phyloP scores from a whole-genome alignment of 2,888 invertebrate genomes.

The Gastrophysa polygoni region DNA sequence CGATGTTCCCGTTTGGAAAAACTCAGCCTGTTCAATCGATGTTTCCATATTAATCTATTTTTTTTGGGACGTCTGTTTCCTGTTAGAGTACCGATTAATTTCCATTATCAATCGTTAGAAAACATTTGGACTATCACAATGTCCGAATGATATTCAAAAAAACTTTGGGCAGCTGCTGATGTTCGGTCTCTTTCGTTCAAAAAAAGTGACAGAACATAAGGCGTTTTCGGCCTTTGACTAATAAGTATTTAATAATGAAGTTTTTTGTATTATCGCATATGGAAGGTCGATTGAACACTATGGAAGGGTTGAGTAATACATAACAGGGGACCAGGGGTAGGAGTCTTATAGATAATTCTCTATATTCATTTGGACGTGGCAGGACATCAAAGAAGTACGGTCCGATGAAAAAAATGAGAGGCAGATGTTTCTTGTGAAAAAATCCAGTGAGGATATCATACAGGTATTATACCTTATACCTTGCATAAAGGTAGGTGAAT shows the following conservation, averaged over 20 bases:
- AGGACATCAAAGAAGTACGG: not conserved
- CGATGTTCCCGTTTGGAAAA: too few species aligned
- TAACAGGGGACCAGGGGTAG: slow-evolving; percentile 9
- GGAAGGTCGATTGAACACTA: slow-evolving; percentile 36
- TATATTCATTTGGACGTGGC: not conserved
- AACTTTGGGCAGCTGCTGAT: not conserved
- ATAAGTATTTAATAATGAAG: slow-evolving; percentile 8
- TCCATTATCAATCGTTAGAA: not conserved
- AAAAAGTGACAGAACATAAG: not conserved
- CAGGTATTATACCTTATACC: too few species aligned
- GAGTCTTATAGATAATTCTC: not conserved
- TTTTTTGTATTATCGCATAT: slow-evolving; percentile 38
- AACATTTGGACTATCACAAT: not conserved
- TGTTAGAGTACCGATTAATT: slow-evolving; percentile 11
- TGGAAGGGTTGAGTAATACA: slow-evolving; percentile 24
- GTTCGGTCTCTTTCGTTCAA: not conserved
- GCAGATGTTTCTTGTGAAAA: slow-evolving; percentile 18
- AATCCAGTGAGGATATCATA: not conserved
- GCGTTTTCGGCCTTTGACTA: not conserved
- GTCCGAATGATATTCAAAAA: not conserved
- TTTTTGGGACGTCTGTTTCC: not conserved
- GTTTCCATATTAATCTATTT: not conserved
- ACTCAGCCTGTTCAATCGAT: too few species aligned
- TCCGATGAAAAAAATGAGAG: slow-evolving; percentile 16
- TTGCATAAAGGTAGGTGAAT: too few species aligned